Base-by-base conservation (phyloP, 2,888 invertebrate genomes). In the Chrysomela aeneicollis region DNA sequence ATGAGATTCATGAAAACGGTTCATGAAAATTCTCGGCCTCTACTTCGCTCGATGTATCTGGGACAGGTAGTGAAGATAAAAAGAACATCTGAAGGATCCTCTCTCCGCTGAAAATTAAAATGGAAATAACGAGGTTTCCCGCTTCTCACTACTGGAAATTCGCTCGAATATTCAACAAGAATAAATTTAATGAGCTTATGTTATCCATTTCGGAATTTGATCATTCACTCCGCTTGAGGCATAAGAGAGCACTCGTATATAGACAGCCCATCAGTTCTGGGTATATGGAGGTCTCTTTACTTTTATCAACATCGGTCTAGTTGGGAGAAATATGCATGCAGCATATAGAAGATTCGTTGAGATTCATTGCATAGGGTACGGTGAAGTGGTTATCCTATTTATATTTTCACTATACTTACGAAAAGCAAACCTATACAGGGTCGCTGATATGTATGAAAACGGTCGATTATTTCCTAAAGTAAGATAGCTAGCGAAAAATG, bases 71-170 rank as follows among this genome's bases (percentile, higher is more conserved):
- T 47, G 52, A n/a, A 42, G 58, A 63, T 63, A 53, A 59, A 54
- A 63, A 58, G 58, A 63, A 19, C 58, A 63, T 42, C 52, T 42
- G 58, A 51, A 63, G 52, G 35, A 63, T 63, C 63, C 52, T 58
- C 63, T 63, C 35, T 59, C 59, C 32, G 49, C 52, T 63, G 54
- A 21, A 62, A 62, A 62, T 62, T 58, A 58, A 57, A 62, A 62
- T 57, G 62, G 57, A 63, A 63, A 63, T 63, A 63, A 63, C 59
- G 63, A 59, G 63, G 59, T 59, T 59, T 52, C 51, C 59, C 49
- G 54, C 63, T 59, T 59, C 30, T 54, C 22, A 35, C 59, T 21
- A 51, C 58, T 59, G 32, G 49, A 53, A 59, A 59, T 63, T 46
- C 53, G 21, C 63, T 54, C 35, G 63, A 63, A 59, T 63, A 59